Evolutionary conservation across 2,113 vertebrate genomes (phyloP).

Genomic region (Tympanuchus pallidicinctus): DNA sequence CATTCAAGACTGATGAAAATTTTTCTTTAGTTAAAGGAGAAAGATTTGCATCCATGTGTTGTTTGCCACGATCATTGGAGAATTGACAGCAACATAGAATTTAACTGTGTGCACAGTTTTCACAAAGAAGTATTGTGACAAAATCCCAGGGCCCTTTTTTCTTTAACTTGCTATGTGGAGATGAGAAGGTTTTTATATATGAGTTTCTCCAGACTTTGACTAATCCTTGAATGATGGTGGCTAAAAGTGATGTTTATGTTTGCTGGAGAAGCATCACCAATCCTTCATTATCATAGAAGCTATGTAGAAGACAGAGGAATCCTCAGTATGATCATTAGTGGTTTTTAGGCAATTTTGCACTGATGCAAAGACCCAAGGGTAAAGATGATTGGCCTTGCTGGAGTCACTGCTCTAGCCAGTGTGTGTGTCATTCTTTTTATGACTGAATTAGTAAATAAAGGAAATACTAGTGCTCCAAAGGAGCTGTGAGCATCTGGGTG

Average conservation of each 20-base stretch:
- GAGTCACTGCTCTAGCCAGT: neutral
- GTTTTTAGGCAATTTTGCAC: neutral
- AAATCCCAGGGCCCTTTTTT: neutral
- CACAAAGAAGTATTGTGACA: constrained; percentile 69
- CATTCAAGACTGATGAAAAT: neutral
- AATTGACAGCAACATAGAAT: constrained; percentile 55
- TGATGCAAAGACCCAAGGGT: neutral
- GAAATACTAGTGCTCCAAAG: neutral
- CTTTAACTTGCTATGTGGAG: neutral
- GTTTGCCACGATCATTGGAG: constrained; percentile 73
- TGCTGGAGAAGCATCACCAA: neutral
- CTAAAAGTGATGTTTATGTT: neutral
- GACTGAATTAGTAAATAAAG: neutral
- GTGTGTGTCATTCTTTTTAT: neutral
- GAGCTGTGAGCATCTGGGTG: neutral
- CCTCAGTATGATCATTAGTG: neutral
- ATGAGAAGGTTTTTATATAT: neutral
- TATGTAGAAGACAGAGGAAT: neutral
- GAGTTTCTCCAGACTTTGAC: neutral
- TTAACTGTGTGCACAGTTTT: constrained; percentile 73
- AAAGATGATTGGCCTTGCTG: neutral
- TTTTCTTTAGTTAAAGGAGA: constrained; percentile 45
- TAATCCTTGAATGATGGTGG: neutral
- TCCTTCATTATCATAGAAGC: neutral
- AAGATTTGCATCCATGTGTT: constrained; percentile 58